Conservation (phyloP, 2,888 invertebrate species). For the Metallyticus violacea region DNA sequence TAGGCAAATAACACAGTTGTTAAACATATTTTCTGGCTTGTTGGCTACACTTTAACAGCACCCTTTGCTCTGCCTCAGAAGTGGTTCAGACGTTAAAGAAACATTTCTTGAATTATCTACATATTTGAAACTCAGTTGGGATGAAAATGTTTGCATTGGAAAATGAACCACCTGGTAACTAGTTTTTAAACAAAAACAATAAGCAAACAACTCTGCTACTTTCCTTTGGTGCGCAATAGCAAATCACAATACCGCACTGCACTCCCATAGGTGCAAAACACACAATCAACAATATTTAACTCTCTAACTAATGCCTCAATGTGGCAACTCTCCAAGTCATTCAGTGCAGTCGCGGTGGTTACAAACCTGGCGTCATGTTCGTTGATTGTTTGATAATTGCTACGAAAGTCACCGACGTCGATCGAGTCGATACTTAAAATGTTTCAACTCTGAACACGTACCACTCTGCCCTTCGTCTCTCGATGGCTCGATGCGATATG, state of each 20-base stretch:
- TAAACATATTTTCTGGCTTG: too few relatives aligned
- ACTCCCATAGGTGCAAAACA: neutral
- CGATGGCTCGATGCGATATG: too few relatives aligned
- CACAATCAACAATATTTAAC: neutral
- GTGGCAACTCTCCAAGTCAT: too few relatives aligned
- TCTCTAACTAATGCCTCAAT: neutral
- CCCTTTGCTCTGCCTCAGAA: too few relatives aligned
- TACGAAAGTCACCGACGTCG: neutral
- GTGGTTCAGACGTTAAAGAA: neutral
- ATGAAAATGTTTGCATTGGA: neutral
- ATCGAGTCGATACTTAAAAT: neutral
- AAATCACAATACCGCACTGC: neutral
- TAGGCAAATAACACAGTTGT: too few relatives aligned
- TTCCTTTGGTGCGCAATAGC: neutral
- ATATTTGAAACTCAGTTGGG: neutral
- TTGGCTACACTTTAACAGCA: too few relatives aligned
- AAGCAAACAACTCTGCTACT: neutral
- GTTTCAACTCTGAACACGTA: neutral
- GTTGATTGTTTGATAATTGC: neutral
- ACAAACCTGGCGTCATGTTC: neutral
- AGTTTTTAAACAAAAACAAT: neutral
- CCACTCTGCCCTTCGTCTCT: neutral
- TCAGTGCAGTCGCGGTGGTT: neutral
- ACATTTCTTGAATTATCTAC: neutral
- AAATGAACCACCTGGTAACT: neutral